These are phyloP conservation scores for Halyomorpha halys DNA, from an alignment of 1,140 invertebrate species.

Conservation along the genomic window DNA sequence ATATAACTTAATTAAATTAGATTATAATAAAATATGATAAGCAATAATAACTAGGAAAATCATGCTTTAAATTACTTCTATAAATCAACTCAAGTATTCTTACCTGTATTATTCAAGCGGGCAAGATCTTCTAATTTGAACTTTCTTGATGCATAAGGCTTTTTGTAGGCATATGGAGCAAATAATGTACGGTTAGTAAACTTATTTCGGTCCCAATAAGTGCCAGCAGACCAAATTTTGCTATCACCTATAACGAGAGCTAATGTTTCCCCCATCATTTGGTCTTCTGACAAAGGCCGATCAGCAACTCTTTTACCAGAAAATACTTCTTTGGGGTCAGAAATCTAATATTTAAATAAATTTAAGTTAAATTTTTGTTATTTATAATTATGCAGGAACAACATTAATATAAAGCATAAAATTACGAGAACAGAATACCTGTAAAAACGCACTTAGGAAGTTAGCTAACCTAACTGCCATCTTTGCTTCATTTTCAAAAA, in stretches of 20 bases:
- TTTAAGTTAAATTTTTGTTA: neutral
- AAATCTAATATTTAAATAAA: constrained; percentile 47
- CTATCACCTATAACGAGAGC: constrained; percentile 82
- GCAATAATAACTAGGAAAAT: neutral
- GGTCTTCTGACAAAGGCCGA: constrained; percentile 78
- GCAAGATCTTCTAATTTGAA: constrained; percentile 82
- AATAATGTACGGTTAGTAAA: constrained; percentile 87
- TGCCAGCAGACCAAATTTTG: constrained; percentile 82
- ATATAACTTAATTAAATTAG: constrained; percentile 19
- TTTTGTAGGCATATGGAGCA: constrained; percentile 88
- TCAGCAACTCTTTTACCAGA: constrained; percentile 82
- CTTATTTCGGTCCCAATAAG: constrained; percentile 91
- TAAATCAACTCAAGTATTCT: neutral
- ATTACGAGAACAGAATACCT: no score
- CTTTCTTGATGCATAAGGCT: constrained; percentile 66
- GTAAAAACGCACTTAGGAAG: constrained; percentile 87
- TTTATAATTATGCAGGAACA: no score
- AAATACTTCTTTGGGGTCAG: constrained; percentile 89
- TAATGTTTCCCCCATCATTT: constrained; percentile 88
- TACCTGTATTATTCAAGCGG: constrained; percentile 61
- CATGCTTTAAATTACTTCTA: no score
- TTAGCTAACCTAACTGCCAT: constrained; percentile 90
- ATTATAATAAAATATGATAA: neutral
- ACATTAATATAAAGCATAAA: no score
- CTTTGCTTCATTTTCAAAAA: constrained; percentile 89